Percentiles rank a stretch among this genome's conserved stretches.
These are phyloP conservation scores for Aspidiotus rigidus DNA, from an alignment of 2,888 invertebrate genomes.

Conservation along the genomic window DNA sequence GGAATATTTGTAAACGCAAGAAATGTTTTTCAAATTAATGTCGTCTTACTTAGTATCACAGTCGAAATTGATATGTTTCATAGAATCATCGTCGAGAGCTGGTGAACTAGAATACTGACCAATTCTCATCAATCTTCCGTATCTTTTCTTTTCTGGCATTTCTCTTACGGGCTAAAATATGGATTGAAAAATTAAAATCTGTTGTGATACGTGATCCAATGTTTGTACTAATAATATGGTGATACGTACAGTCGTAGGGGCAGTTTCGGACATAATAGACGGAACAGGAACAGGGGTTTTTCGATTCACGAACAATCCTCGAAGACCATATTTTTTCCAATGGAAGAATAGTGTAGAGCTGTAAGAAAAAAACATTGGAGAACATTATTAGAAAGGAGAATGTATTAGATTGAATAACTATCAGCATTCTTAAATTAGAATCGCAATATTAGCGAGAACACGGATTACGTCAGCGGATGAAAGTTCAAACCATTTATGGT, in stretches of 20 bases:
- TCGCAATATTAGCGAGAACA: too few species aligned
- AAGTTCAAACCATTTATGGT: too few species aligned
- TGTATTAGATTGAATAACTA: too few species aligned
- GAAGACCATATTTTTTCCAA: constrained; percentile 28
- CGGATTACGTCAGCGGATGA: too few species aligned
- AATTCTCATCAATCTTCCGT: constrained; percentile 29
- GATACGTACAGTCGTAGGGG: constrained; percentile 26
- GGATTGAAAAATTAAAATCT: not conserved
- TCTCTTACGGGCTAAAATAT: constrained; percentile 30
- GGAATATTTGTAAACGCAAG: too few species aligned
- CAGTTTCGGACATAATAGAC: constrained; percentile 30
- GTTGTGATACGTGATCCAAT: not conserved
- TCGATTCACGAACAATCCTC: constrained; percentile 17
- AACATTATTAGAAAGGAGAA: not conserved
- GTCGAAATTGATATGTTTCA: constrained; percentile 30
- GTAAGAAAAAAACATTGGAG: not conserved
- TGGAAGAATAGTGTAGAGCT: constrained; percentile 18
- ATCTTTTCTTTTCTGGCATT: constrained; percentile 30
- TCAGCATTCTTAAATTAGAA: too few species aligned
- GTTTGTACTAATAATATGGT: too few species aligned
- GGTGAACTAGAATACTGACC: constrained; percentile 33
- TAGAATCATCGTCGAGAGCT: constrained; percentile 31
- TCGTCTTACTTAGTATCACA: constrained; percentile 22
- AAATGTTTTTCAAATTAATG: not conserved
- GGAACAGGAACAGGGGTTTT: constrained; percentile 12